Conservation (phyloP, 2,113 vertebrate species). For the Gambusia holbrooki region DNA sequence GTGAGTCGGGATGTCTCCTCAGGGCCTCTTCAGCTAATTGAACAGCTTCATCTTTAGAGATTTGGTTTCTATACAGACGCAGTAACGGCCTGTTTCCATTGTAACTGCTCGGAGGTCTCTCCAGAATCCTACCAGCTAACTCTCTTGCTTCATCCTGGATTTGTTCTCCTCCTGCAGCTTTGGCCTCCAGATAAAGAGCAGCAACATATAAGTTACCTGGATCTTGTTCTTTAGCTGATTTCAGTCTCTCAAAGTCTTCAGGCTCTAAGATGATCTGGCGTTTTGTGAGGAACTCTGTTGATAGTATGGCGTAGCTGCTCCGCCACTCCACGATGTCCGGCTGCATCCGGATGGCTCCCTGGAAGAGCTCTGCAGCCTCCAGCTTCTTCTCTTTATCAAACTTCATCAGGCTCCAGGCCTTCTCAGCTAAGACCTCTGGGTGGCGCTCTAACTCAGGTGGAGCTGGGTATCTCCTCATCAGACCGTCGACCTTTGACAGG, state of each 20-base stretch:
- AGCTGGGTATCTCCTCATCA: constrained; percentile 18
- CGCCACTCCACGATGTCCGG: constrained; percentile 57
- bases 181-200: neutral
- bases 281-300: neutral
- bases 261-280: neutral
- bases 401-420: constrained; percentile 65
- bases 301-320: constrained; percentile 16
- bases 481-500: constrained; percentile 39
- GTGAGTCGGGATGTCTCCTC: constrained; percentile 32
- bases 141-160: constrained; percentile 12
- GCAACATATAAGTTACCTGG: constrained; percentile 50
- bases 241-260: constrained; percentile 25
- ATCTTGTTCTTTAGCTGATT: constrained; percentile 37
- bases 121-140: constrained; percentile 25
- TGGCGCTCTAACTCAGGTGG: constrained; percentile 24
- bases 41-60: constrained; percentile 38
- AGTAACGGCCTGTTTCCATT: too few relatives aligned
- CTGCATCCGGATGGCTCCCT: constrained; percentile 57
- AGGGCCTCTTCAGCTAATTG: constrained; percentile 46
- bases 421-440: constrained; percentile 59
- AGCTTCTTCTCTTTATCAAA: constrained; percentile 1
- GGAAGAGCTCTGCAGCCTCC: constrained; percentile 37
- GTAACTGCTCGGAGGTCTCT: constrained; percentile 39
- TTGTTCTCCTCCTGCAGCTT: neutral
- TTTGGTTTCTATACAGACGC: neutral